phyloP scores from a whole-genome alignment of 2,797 vertebrate species.

The Malurus leucopterus region DNA sequence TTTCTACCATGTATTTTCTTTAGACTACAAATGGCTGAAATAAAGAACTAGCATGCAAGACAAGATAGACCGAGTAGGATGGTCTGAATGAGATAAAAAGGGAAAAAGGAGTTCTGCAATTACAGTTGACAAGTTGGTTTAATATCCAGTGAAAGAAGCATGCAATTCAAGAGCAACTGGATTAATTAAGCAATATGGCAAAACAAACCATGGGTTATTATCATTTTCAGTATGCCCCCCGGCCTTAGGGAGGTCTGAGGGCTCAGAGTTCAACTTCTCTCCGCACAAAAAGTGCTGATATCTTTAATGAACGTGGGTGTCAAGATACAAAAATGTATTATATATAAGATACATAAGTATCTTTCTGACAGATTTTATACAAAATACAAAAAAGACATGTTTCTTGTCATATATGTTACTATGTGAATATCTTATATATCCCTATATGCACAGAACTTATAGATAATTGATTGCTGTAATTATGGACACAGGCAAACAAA shows the following conservation, averaged over 20 bases:
- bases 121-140: conserved; percentile 72
- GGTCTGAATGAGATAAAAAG: neutral
- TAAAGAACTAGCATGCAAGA: neutral
- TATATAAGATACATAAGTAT: neutral
- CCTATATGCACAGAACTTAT: neutral
- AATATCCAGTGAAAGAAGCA: conserved; percentile 62
- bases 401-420: neutral
- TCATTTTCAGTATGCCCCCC: conserved; percentile 24
- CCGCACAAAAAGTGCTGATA: neutral
- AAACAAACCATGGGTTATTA: conserved; percentile 18
- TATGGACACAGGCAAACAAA: neutral
- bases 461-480: neutral
- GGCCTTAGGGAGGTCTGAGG: neutral
- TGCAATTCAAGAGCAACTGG: conserved; percentile 21
- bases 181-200: conserved; percentile 67
- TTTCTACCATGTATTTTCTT: neutral
- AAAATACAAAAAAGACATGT: neutral
- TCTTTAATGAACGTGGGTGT: conserved; percentile 24
- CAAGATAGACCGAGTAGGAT: neutral
- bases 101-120: conserved; percentile 20
- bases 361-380: neutral
- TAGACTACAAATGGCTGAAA: conserved; percentile 15
- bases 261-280: conserved; percentile 52
- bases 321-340: neutral
- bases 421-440: neutral